Base-by-base conservation (phyloP, 2,888 invertebrate genomes). In the Tetrapedia diversipes region DNA sequence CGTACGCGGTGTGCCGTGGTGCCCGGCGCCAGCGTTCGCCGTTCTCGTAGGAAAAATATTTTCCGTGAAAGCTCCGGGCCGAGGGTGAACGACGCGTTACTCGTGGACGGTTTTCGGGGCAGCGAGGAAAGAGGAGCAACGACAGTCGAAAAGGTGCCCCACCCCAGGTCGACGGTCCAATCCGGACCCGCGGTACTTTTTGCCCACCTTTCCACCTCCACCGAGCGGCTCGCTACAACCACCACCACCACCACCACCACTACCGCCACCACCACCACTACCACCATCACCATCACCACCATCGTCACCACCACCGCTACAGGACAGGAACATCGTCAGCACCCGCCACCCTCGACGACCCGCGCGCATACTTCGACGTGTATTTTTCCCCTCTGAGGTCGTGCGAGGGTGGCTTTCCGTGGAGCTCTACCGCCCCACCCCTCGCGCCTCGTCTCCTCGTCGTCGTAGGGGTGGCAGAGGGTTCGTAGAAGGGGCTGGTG, bases 361-460 rank as follows among this genome's bases (percentile, higher is more conserved):
- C 81, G 79, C 82, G 80, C 83, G 77, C 83, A 84, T 86, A 85
- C 86, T 84, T 86, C 87, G 85, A 83, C 87, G 87, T 83, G 80
- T 86, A 87, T 90, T 91, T 91, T 91, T 91, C 91, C 91, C 91
- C 90, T 90, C 91, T 90, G 90, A 90, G 90, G 90, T 90, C 84
- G 80, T 47, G 87, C 81, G 85, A 89, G 89, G 87, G 86, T 89
- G 86, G 89, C 85, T 86, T 82, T 63, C 77, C 80, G 60, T 41
- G 65, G n/a, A n/a, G n/a, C 69, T 64, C 53, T 53, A 16, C 53
- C 41, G n/a, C 54, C 47, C 53, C 41, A 22, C 54, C 45, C 43
- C 75, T 70, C 65, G 47, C 49, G 51, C 45, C 70, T 56, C 77
- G 70, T 79, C 80, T 74, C 73, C 74, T 61, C 82, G 75, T 71